Evolutionary conservation across 2,888 invertebrate genomes (phyloP), one percentile per base, ranked within the genome.

Genomic region (Tachina fera): DNA sequence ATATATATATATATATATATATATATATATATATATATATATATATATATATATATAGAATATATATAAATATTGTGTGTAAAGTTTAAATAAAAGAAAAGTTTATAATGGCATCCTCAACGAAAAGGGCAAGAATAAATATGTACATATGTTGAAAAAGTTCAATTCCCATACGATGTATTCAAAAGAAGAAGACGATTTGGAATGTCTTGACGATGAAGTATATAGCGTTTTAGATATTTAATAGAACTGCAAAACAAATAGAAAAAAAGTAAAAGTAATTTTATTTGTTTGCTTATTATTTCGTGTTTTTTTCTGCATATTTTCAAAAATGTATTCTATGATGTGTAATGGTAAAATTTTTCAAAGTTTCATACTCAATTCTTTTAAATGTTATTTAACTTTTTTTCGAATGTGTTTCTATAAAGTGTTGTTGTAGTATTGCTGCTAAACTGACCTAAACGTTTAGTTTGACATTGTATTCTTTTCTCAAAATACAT

Each of bases 181-280:
- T n/a, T n/a, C n/a, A n/a, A n/a, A n/a, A n/a, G n/a, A n/a, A n/a
- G n/a, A n/a, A n/a, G n/a, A n/a, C n/a, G n/a, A n/a, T n/a, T n/a
- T n/a, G n/a, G n/a, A n/a, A n/a, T n/a, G 1, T 13, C 16, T 19
- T 13, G 9, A 19, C 47, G 10, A 47, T 31, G 31, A 8, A 49
- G 14, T 63, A n/a, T n/a, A n/a, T n/a, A n/a, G n/a, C n/a, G n/a
- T n/a, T n/a, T n/a, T n/a, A n/a, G n/a, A n/a, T n/a, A n/a, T n/a
- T n/a, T n/a, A n/a, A n/a, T n/a, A n/a, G n/a, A n/a, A n/a, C 68
- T 74, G 61, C 47, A 47, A 74, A 74, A 63, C 31, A 70, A 74
- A 79, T 79, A 31, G 4, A 22, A 74, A 58, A 49, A 68, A 83
- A 78, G 72, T 72, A 68, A 68, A 61, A 78, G 58, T 77, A 51